Base-by-base conservation (phyloP, 2,888 invertebrate genomes). In the Odontocerum albicorne region DNA sequence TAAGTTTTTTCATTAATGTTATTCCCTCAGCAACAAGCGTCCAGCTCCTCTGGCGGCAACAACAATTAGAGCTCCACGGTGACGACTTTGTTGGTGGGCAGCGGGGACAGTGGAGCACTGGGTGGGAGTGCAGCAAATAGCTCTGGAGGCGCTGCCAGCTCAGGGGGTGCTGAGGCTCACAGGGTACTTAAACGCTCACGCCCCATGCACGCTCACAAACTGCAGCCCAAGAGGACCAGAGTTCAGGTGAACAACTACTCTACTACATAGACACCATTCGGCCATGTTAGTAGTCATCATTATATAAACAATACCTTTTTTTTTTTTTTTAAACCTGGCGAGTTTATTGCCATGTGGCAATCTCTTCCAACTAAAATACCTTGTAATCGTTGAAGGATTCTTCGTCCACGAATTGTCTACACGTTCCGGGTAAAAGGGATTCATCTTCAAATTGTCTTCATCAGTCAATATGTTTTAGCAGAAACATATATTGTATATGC, bases 61-160 rank as follows among this genome's bases (percentile, higher is more conserved):
- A 86, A 39, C 22, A 45, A 27, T 22, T 49, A 38, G 8, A 59
- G 55, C 27, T 56, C 82, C 64, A 84, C 84, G 3, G 86, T 86
- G 0, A 86, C 85, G 27, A 86, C 86, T 0, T 83, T 85, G 0
- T 86, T 85, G 65, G 80, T 82, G 0, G 67, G 70, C 1, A 66
- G 66, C 0, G 75, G 79, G 1, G 77, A 80, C 49, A 86, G 86
- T 65, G 71, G 86, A 12, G 81, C 82, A 8, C 71, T 85, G 21
- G 82, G 82, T 54, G 68, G 76, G 1, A 81, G 0, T 67, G 70
- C 1, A 66, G 66, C 0, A 74, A 79, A 75, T 33, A 77, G 77
- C 10, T 71, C 71, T 1, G 66, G 66, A 0, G 75, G 79, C 1
- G 77, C 80, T 45, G 77, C 77, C n/a, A 71, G 70, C 0, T 66